These are phyloP conservation scores for Phrynosoma platyrhinos DNA, from an alignment of 2,113 vertebrate species.

Conservation along the genomic window DNA sequence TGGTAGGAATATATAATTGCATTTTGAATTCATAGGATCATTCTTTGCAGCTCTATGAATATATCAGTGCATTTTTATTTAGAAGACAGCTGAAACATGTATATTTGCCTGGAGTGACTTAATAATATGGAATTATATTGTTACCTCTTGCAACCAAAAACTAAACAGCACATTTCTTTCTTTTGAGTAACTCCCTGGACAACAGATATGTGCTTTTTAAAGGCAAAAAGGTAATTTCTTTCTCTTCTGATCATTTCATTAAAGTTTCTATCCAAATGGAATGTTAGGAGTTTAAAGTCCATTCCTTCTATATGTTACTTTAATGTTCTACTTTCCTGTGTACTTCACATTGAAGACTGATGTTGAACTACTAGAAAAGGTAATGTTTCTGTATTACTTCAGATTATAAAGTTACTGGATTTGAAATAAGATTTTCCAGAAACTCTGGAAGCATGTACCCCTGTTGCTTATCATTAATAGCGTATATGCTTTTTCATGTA, in stretches of 20 bases:
- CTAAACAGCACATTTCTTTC: background rate
- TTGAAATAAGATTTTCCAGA: background rate
- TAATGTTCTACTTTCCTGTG: background rate
- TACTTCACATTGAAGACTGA: background rate
- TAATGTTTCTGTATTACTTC: background rate
- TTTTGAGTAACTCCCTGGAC: background rate
- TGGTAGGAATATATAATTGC: background rate
- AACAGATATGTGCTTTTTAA: background rate
- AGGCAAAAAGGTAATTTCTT: background rate
- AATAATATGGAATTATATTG: background rate
- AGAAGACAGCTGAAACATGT: background rate
- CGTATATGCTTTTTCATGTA: background rate
- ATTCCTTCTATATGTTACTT: background rate
- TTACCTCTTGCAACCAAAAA: background rate
- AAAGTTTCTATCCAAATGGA: background rate
- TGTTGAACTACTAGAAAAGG: background rate
- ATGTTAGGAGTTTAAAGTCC: background rate
- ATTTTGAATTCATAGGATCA: background rate
- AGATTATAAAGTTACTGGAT: background rate
- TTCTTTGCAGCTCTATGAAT: background rate
- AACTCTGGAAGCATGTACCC: background rate
- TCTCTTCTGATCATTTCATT: background rate
- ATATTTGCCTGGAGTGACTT: background rate
- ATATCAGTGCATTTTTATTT: conserved; percentile 2
- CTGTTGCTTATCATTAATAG: background rate